Conservation (phyloP, 2,888 invertebrate genomes). For the Operophtera brumata region DNA sequence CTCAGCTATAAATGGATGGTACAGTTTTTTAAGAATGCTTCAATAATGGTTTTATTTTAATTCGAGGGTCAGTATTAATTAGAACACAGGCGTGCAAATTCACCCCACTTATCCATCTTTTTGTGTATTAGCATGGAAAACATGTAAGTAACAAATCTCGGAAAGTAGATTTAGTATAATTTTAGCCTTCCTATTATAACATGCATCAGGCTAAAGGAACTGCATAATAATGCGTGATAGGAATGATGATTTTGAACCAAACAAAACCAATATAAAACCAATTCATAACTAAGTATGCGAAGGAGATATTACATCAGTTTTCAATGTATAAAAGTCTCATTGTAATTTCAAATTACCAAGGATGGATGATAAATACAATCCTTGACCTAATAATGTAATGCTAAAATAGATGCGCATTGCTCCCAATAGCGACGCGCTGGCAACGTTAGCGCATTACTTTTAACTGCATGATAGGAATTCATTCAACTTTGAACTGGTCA, state of each 20-base stretch:
- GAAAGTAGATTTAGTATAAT: not conserved
- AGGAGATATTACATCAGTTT: not conserved
- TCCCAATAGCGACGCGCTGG: conserved; percentile 63
- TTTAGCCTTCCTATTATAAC: not conserved
- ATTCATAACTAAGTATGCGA: too few relatives aligned
- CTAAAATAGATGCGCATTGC: conserved; percentile 74
- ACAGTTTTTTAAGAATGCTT: too few relatives aligned
- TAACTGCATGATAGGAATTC: conserved; percentile 24
- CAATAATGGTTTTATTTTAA: not conserved
- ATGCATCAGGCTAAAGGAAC: not conserved
- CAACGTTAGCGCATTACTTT: conserved; percentile 55
- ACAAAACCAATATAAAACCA: too few relatives aligned
- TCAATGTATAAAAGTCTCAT: not conserved
- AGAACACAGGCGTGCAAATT: not conserved
- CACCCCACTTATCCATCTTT: not conserved
- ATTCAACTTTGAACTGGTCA: conserved; percentile 25
- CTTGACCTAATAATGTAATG: conserved; percentile 73
- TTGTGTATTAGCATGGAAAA: not conserved
- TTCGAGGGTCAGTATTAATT: not conserved
- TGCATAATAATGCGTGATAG: not conserved
- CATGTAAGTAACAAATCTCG: not conserved
- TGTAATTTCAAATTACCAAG: conserved; percentile 6
- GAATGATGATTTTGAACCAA: not conserved
- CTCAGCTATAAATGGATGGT: conserved; percentile 36
- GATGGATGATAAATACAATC: conserved; percentile 51